Evolutionary conservation across 2,797 vertebrate species (phyloP).

Genomic region (Strix occidentalis): DNA sequence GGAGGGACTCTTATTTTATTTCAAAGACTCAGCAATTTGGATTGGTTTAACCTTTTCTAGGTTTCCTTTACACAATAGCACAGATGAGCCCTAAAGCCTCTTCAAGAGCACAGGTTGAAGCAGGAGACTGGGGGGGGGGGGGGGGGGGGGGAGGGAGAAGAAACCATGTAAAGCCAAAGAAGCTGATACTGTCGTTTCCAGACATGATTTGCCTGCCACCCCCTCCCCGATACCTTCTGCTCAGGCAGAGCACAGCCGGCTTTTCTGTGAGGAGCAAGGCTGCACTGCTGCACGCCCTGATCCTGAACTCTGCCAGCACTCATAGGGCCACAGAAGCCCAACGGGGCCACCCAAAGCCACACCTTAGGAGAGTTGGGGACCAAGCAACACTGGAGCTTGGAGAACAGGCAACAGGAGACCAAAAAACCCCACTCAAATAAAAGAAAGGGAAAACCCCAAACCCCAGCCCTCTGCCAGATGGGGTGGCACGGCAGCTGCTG

Average conservation of each 20-base stretch:
- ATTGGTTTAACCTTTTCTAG: conserved; percentile 56
- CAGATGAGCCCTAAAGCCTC: conserved; percentile 42
- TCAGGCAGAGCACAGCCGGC: background rate
- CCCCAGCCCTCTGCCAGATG: background rate
- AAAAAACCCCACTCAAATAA: too few species aligned
- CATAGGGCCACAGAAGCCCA: rapidly evolving
- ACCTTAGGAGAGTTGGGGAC: rapidly evolving
- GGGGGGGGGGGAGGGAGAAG: background rate
- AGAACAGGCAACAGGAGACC: background rate
- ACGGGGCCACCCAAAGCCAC: background rate
- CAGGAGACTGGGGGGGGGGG: background rate
- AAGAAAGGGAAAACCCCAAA: background rate
- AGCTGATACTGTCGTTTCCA: background rate
- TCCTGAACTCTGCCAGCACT: background rate
- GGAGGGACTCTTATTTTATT: conserved; percentile 34
- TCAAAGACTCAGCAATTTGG: conserved; percentile 50
- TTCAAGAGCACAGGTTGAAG: conserved; percentile 6
- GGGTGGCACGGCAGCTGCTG: rapidly evolving
- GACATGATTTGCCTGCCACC: conserved; percentile 21
- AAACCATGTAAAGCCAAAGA: background rate
- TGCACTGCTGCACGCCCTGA: background rate
- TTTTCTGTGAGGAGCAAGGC: background rate
- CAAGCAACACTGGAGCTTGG: background rate
- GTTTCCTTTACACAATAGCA: conserved; percentile 38
- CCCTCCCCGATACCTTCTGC: background rate